These are phyloP conservation scores for Apocheima hispidaria DNA, from an alignment of 2,888 invertebrate genomes.

Conservation along the genomic window DNA sequence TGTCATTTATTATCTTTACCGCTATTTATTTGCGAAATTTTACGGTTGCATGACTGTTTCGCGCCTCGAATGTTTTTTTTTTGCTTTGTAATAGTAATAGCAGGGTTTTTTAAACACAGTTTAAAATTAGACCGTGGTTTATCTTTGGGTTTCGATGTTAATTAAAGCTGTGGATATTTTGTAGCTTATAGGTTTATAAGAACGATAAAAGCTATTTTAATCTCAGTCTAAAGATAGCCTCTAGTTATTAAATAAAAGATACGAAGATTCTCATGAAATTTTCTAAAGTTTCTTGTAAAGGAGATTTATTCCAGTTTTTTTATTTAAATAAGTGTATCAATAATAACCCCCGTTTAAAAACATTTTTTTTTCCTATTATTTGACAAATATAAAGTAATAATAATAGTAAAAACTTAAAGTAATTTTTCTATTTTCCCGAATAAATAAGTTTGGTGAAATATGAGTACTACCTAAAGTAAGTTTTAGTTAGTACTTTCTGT, in stretches of 20 bases:
- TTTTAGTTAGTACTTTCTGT: slow-evolving; percentile 1
- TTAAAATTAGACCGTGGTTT: too few relatives aligned
- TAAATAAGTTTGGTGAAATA: not conserved
- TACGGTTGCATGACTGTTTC: slow-evolving; percentile 64
- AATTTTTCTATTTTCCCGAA: too few relatives aligned
- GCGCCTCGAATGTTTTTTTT: slow-evolving; percentile 50
- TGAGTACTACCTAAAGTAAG: not conserved
- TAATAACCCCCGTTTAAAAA: not conserved
- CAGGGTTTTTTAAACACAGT: too few relatives aligned
- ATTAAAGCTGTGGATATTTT: not conserved
- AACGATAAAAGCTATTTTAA: not conserved
- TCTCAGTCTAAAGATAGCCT: not conserved
- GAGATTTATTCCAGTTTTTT: not conserved
- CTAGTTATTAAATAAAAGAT: not conserved
- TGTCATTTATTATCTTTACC: slow-evolving; percentile 85
- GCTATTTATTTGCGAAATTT: slow-evolving; percentile 84
- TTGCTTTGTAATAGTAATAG: slow-evolving; percentile 8
- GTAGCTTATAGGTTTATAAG: not conserved
- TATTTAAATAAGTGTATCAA: slow-evolving; percentile 2
- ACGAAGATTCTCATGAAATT: not conserved
- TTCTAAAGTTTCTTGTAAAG: not conserved
- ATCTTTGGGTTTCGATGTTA: not conserved
- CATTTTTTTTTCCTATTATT: not conserved
- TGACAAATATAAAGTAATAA: not conserved
- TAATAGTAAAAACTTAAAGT: not conserved